phyloP scores from a whole-genome alignment of 2,113 vertebrate genomes.

The Lampris incognitus region DNA sequence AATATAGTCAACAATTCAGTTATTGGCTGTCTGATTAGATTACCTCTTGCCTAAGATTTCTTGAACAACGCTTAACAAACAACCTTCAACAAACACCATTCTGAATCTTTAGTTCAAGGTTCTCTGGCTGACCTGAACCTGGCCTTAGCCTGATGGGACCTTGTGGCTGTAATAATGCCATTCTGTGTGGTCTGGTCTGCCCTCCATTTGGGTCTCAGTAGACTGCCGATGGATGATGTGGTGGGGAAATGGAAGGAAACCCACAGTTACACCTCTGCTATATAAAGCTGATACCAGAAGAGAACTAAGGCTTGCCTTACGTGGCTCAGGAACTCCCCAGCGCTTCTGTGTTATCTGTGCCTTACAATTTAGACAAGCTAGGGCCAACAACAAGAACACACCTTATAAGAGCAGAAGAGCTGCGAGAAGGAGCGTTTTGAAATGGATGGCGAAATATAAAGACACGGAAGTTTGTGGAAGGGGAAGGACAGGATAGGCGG shows the following conservation, averaged over 20 bases:
- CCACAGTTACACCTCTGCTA: conserved; percentile 72
- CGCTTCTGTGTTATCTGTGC: conserved; percentile 58
- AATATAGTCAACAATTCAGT: background rate
- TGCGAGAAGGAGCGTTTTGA: conserved; percentile 55
- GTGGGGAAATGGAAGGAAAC: conserved; percentile 61
- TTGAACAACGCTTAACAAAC: background rate
- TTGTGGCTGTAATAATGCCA: conserved; percentile 21
- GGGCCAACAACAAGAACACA: conserved; percentile 32
- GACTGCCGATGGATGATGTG: conserved; percentile 43
- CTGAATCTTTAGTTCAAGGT: conserved; percentile 9
- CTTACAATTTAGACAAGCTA: conserved; percentile 71
- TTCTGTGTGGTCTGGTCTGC: conserved; percentile 65
- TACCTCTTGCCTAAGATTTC: background rate
- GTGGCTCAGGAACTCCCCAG: conserved; percentile 58
- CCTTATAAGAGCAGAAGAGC: conserved; percentile 40
- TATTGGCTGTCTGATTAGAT: background rate
- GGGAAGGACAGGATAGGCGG: conserved; percentile 43
- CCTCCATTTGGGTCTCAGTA: conserved; percentile 26
- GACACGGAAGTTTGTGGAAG: conserved; percentile 56
- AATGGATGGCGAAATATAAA: conserved; percentile 58
- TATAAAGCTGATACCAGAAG: conserved; percentile 71
- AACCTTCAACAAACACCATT: background rate
- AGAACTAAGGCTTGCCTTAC: conserved; percentile 51
- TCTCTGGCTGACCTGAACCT: conserved; percentile 4
- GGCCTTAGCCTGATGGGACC: background rate